Conservation (phyloP, 1,140 invertebrate species). For the Sminthurides bifidus region DNA sequence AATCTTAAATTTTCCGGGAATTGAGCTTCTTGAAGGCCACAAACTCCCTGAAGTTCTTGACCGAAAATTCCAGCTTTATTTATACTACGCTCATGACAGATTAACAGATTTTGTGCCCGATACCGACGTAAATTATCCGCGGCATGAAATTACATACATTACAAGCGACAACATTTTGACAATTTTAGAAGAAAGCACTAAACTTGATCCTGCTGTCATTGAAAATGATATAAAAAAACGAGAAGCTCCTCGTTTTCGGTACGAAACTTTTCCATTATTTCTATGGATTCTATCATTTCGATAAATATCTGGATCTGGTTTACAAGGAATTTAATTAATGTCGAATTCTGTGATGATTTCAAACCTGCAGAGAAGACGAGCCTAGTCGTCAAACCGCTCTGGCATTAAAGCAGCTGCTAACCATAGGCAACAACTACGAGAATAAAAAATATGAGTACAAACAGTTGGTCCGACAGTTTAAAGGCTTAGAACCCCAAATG, state of each 20-base stretch:
- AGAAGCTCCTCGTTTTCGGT: conserved; percentile 9
- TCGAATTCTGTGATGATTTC: too few species aligned
- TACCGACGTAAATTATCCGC: not conserved
- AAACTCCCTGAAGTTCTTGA: conserved; percentile 4
- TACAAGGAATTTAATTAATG: too few species aligned
- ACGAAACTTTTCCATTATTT: too few species aligned
- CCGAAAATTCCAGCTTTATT: conserved; percentile 15
- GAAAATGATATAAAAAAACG: conserved; percentile 11
- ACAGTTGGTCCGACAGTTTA: too few species aligned
- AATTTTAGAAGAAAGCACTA: not conserved
- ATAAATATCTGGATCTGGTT: too few species aligned
- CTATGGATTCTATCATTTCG: too few species aligned
- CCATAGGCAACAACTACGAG: too few species aligned
- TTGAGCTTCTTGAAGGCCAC: not conserved
- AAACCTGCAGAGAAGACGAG: too few species aligned
- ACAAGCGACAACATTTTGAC: conserved; percentile 17
- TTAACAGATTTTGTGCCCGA: conserved; percentile 14
- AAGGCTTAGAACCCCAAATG: too few species aligned
- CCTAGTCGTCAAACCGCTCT: too few species aligned
- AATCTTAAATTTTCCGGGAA: conserved; percentile 10
- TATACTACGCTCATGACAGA: conserved; percentile 16
- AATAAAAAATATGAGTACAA: too few species aligned
- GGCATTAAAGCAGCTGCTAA: too few species aligned
- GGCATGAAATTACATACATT: conserved; percentile 14
- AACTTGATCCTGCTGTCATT: conserved; percentile 7